phyloP scores from a whole-genome alignment of 2,888 invertebrate genomes.

The Ceramica pisi region DNA sequence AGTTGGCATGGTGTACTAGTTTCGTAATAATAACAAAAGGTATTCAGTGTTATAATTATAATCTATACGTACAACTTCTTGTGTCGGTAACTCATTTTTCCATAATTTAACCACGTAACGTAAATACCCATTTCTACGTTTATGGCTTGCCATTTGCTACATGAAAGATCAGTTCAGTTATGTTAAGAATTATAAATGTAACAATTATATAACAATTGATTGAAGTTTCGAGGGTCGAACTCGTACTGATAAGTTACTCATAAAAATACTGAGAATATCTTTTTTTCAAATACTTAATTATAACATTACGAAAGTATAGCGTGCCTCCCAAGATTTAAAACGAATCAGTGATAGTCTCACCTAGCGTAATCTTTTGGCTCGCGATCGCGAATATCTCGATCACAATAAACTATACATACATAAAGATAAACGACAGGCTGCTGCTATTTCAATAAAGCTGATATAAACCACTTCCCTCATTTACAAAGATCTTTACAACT shows the following conservation, averaged over 20 bases:
- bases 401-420: conserved; percentile 34
- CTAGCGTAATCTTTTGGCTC: conserved; percentile 49
- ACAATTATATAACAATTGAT: background rate
- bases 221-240: background rate
- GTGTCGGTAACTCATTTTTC: background rate
- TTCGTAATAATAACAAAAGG: conserved; percentile 10
- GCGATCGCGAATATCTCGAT: conserved; percentile 23
- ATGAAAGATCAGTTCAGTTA: too few species aligned
- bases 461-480: conserved; percentile 29
- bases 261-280: background rate
- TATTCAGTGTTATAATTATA: background rate
- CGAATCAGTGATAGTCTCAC: conserved; percentile 22
- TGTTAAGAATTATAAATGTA: too few species aligned
- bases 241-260: background rate
- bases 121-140: too few species aligned
- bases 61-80: background rate
- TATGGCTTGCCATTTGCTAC: background rate
- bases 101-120: too few species aligned
- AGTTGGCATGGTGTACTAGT: conserved; percentile 37
- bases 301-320: background rate
- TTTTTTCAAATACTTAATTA: background rate
- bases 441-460: conserved; percentile 17
- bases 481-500: conserved; percentile 17
- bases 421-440: conserved; percentile 15
- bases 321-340: conserved; percentile 13